Base-by-base conservation (phyloP, 2,888 invertebrate genomes). In the Drosophila sordidapex region DNA sequence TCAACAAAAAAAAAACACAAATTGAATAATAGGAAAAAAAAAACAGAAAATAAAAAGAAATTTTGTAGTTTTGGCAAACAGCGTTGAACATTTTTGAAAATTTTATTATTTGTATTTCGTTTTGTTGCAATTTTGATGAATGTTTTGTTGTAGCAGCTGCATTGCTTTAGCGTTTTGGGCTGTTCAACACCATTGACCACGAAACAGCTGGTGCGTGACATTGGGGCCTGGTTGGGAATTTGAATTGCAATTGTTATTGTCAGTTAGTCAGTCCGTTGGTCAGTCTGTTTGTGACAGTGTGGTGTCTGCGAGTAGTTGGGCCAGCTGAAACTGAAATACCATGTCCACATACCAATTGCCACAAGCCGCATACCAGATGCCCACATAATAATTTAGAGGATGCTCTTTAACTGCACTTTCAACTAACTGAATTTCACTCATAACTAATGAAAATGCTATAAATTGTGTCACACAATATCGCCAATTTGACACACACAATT, bases 141-240 rank as follows among this genome's bases (percentile, higher is more conserved):
- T 58, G 38, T 56, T 74, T 43, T 58, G 52, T 21, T 40, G 46
- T 29, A 11, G 53, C 35, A 33, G 57, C 58, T 63, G 62, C 58
- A 35, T 36, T 49, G 63, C 59, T 53, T 54, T 66, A 49, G 72
- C 52, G 69, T 52, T 53, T 60, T 35, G 56, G 52, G 31, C 51
- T 72, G 82, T 72, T 81, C 79, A 63, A 81, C 65, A 65, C 82
- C 81, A 81, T 78, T 82, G 81, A 79, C 85, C 85, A 85, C 80
- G 62, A 79, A 84, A 70, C 67, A 69, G 82, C 66, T 64, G 79
- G 65, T 64, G 82, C 84, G 70, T 81, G 74, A 74, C 71, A 69
- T 38, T 70, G 73, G 36, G 13, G 35, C 53, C 2, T 15, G 53
- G 18, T n/a, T 40, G 48, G 29, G 11, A 51, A 74, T 74, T 61